A percentile compares a stretch with the other conserved stretches of the same genome.
phyloP scores from a whole-genome alignment of 92 coral and sea anemone genomes.

The Zoanthus solanderi region DNA sequence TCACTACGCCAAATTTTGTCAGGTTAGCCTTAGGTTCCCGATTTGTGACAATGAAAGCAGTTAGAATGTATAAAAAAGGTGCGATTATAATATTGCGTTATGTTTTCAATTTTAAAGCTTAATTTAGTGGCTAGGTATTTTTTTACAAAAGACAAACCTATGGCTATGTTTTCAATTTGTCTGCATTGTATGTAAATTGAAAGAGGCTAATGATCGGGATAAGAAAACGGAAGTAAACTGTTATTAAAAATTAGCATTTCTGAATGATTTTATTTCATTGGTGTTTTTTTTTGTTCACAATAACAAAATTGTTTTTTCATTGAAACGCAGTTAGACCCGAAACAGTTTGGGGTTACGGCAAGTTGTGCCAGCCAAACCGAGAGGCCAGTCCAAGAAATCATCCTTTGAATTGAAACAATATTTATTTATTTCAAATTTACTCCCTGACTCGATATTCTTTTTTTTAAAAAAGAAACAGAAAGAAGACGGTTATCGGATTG shows the following conservation, averaged over 20 bases:
- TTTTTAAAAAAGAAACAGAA: neutral
- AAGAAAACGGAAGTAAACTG: neutral
- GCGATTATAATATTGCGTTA: too few species aligned
- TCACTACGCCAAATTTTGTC: too few species aligned
- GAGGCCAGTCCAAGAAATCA: neutral
- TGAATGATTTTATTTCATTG: constrained; percentile 5
- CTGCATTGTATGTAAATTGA: neutral
- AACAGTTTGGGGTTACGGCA: neutral
- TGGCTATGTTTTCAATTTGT: neutral
- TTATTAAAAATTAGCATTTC: constrained; percentile 48
- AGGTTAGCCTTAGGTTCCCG: too few species aligned
- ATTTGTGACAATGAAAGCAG: too few species aligned
- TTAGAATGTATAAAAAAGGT: too few species aligned
- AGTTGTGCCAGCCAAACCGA: neutral
- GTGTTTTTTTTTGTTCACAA: neutral
- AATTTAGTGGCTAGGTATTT: too few species aligned
- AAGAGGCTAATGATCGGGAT: neutral
- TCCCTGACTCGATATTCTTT: neutral
- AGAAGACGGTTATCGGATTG: neutral
- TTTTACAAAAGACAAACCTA: too few species aligned
- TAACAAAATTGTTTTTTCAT: neutral
- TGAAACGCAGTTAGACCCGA: neutral
- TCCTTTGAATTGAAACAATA: neutral
- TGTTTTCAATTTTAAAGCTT: too few species aligned
- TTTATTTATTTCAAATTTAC: neutral